Base-by-base conservation (phyloP, 1,140 invertebrate genomes). In the Leptinotarsa undecemlineata region DNA sequence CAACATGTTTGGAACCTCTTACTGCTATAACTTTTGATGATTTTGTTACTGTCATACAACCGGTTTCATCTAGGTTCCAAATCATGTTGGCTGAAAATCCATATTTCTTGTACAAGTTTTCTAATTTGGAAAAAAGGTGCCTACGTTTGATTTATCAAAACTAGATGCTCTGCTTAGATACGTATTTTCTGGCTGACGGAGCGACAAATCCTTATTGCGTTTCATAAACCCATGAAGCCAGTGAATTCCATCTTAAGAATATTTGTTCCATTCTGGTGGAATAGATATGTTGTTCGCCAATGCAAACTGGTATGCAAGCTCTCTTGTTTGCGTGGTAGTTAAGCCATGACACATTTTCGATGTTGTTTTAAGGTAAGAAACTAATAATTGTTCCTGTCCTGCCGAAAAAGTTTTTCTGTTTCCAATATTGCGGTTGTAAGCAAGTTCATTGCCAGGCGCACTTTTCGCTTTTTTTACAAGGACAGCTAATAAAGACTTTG, bases 11-110 rank as follows among this genome's bases (percentile, higher is more conserved):
- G 42, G 76, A 68, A 48, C 86, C 86, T 80, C 79, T 82, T 71
- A 72, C 77, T 42, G 86, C 84, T 60, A 88, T 78, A 62, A 88
- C 80, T 72, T 81, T 85, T 23, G 79, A 80, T 51, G 82, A 77
- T 71, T 83, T 76, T 60, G 23, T 83, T 81, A 88, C 85, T 15
- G 86, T 87, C 42, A 84, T 85, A 57, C 87, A 77, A 17, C 86
- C 87, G 5, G 85, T 88, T 79, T 88, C 88, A 80, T 88, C 87
- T 14, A 77, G 74, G 62, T 82, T 84, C 68, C 81, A 84, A 70
- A 86, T 82, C 68, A 74, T 74, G 48, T 74, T 71, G 23, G 74
- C 81, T 64, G 76, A 48, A 78, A 85, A 85, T 26, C 84, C 80
- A 51, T 82, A 61, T 61, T 77, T 79, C 66, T 74, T 76, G 63